phyloP scores from a whole-genome alignment of 2,797 vertebrate genomes.

The Notamacropus eugenii region DNA sequence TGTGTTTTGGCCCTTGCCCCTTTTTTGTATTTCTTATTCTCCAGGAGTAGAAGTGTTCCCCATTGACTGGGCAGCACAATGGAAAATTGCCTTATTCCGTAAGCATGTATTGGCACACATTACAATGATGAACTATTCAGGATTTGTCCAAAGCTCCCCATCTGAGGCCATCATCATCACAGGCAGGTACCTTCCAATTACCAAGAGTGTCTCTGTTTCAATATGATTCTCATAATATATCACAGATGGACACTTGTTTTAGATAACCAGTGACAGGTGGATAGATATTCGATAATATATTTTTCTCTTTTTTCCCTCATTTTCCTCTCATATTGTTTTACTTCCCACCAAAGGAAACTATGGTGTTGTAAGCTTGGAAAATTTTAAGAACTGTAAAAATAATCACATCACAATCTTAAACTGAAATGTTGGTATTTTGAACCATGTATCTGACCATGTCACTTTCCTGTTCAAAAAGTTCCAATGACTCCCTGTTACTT shows the following conservation, averaged over 20 bases:
- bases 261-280: constrained; percentile 44
- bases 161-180: constrained; percentile 69
- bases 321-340: constrained; percentile 40
- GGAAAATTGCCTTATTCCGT: constrained; percentile 74
- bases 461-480: background rate
- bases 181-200: constrained; percentile 75
- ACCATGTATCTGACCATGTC: background rate
- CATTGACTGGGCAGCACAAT: constrained; percentile 62
- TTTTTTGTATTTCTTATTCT: constrained; percentile 64
- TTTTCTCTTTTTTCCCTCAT: constrained; percentile 45
- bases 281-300: background rate
- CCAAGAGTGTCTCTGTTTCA: background rate
- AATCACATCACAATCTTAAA: background rate
- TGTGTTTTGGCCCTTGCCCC: constrained; percentile 61
- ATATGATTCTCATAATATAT: constrained; percentile 45
- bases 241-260: constrained; percentile 60
- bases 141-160: constrained; percentile 67
- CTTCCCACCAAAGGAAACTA: background rate
- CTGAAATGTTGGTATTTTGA: background rate
- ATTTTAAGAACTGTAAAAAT: constrained; percentile 27
- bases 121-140: constrained; percentile 73
- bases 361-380: constrained; percentile 19
- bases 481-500: background rate
- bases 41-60: constrained; percentile 53
- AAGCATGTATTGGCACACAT: constrained; percentile 75